Conservation (phyloP, 2,888 invertebrate genomes). For the Drosophila paracracens region DNA sequence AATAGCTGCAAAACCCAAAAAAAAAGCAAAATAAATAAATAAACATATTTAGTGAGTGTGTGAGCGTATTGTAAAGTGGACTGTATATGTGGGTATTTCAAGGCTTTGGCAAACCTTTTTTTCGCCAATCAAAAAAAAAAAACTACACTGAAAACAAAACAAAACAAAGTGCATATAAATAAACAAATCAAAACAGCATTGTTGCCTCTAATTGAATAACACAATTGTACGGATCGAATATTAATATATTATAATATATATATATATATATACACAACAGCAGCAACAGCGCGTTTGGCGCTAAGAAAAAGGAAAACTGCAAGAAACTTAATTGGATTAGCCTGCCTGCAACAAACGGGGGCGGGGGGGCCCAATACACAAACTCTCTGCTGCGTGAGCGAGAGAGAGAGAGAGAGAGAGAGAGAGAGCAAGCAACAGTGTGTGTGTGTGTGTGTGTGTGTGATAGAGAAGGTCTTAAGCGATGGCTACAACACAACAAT, state of each 20-base stretch:
- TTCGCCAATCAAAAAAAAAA: neutral
- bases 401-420: neutral
- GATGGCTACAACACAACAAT: conserved; percentile 90
- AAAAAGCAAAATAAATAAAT: conserved; percentile 45
- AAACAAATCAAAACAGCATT: conserved; percentile 19
- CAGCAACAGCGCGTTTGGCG: conserved; percentile 33
- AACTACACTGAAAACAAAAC: conserved; percentile 45
- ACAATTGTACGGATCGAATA: neutral
- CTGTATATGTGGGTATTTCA: neutral
- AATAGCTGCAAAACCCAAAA: conserved; percentile 49
- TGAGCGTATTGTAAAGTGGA: neutral
- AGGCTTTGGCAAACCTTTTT: neutral
- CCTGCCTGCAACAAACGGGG: conserved; percentile 1
- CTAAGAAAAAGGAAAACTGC: conserved; percentile 27
- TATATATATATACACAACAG: neutral
- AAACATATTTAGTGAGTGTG: neutral
- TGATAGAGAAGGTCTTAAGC: conserved; percentile 11
- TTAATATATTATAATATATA: neutral
- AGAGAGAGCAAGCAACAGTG: neutral
- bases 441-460: neutral
- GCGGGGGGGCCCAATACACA: neutral
- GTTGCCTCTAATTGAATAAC: conserved; percentile 12
- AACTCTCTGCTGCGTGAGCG: neutral
- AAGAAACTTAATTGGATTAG: conserved; percentile 48
- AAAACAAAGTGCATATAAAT: conserved; percentile 40